A percentile compares a stretch with the other conserved stretches of the same genome.
Conservation (phyloP, 2,113 vertebrate genomes). For the Spea bombifrons region DNA sequence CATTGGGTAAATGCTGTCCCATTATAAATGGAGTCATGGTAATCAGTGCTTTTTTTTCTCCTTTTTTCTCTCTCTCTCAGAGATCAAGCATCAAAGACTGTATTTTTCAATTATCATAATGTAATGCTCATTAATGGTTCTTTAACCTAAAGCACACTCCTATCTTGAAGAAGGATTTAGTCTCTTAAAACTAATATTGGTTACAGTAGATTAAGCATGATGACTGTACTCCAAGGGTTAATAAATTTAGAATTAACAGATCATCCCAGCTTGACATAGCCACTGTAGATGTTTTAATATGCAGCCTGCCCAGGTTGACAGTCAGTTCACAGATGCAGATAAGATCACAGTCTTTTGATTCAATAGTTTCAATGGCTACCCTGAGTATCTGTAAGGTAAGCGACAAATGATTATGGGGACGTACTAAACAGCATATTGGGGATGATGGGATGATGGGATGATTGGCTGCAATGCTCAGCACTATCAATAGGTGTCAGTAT, state of each 20-base stretch:
- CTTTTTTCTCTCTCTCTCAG: conserved; percentile 23
- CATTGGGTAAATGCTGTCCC: neutral
- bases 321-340: conserved; percentile 78
- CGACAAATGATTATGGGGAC: conserved; percentile 52
- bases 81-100: conserved; percentile 47
- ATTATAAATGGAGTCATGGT: neutral
- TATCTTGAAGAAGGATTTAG: conserved; percentile 66
- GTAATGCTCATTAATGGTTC: conserved; percentile 54
- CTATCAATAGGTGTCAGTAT: too few species aligned
- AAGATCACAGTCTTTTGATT: conserved; percentile 78
- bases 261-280: conserved; percentile 78
- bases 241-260: conserved; percentile 83
- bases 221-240: conserved; percentile 78
- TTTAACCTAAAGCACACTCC: conserved; percentile 59
- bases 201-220: conserved; percentile 74
- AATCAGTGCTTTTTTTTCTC: conserved; percentile 21
- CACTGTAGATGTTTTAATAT: conserved; percentile 80
- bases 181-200: conserved; percentile 68
- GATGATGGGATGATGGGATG: too few species aligned
- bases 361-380: conserved; percentile 70
- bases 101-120: conserved; percentile 53
- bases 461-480: too few species aligned
- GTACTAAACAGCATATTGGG: too few species aligned
- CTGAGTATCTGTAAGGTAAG: conserved; percentile 68
- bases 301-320: conserved; percentile 75